Conservation (phyloP, 2,113 vertebrate species). For the Rutilus rutilus region DNA sequence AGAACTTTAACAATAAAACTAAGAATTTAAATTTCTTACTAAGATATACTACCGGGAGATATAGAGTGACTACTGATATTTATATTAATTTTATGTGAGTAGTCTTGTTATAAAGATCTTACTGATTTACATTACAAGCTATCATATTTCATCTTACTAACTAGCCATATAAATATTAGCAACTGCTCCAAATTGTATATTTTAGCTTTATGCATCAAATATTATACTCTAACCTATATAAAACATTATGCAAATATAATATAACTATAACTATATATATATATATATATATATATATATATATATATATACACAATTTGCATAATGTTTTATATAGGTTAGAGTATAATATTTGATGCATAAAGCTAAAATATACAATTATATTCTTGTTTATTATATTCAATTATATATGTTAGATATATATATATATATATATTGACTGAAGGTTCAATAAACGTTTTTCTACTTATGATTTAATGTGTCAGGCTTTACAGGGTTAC, state of each 20-base stretch:
- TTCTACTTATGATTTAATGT: neutral
- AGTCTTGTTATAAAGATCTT: neutral
- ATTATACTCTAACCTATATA: no score
- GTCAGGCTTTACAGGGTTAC: slow-evolving; percentile 3
- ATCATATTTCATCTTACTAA: no score
- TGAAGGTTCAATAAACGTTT: neutral
- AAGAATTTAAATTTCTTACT: no score
- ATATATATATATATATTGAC: neutral
- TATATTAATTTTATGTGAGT: neutral
- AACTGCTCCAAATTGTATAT: no score
- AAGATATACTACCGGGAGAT: neutral
- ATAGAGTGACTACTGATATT: neutral
- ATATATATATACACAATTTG: neutral
- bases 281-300: no score
- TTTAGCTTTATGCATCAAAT: neutral
- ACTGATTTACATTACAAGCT: no score
- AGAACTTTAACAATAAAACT: neutral
- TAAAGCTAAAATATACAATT: neutral
- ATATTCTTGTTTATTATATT: no score
- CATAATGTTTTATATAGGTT: neutral
- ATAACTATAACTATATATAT: no score
- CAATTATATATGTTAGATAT: no score
- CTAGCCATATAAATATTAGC: no score
- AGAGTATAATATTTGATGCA: neutral
- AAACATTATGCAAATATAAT: neutral